Percentiles rank a stretch among this genome's conserved stretches.
phyloP scores from a whole-genome alignment of 2,888 invertebrate species.

The Argyresthia albistria region DNA sequence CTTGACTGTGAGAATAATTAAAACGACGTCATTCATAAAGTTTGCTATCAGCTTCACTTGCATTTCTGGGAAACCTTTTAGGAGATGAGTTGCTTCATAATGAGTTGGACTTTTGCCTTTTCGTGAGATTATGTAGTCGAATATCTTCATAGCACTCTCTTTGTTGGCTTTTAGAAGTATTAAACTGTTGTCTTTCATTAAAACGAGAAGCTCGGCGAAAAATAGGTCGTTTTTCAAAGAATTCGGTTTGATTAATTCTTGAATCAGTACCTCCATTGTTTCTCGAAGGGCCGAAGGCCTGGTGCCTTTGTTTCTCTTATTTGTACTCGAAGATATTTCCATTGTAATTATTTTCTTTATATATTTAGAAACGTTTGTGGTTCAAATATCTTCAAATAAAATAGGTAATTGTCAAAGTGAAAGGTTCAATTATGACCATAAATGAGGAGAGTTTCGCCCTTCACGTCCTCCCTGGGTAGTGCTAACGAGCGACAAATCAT shows the following conservation, averaged over 20 bases:
- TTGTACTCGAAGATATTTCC: background rate
- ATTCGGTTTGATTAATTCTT: conserved; percentile 33
- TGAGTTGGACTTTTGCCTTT: conserved; percentile 12
- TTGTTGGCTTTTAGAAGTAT: conserved; percentile 16
- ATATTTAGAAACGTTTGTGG: background rate
- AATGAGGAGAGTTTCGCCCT: too few relatives aligned
- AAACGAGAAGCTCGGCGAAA: conserved; percentile 27
- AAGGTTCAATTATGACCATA: too few relatives aligned
- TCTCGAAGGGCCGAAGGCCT: conserved; percentile 21
- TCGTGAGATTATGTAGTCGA: conserved; percentile 20
- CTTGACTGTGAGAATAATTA: conserved; percentile 24
- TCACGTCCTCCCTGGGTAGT: too few relatives aligned
- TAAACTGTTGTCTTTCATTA: conserved; percentile 35
- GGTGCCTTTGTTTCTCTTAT: conserved; percentile 22
- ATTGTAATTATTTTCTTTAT: too few relatives aligned
- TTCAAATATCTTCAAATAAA: background rate
- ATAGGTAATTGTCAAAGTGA: background rate
- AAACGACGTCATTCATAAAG: conserved; percentile 19
- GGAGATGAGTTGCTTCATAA: conserved; percentile 17
- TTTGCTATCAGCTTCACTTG: conserved; percentile 22
- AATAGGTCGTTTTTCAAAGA: conserved; percentile 32
- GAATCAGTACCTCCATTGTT: conserved; percentile 27
- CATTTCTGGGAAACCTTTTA: conserved; percentile 18
- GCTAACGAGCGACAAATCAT: too few relatives aligned
- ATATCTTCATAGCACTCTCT: conserved; percentile 14